A percentile compares a stretch with the other conserved stretches of the same genome.
These are phyloP conservation scores for Gouania willdenowi DNA, from an alignment of 2,797 vertebrate genomes.

Conservation along the genomic window DNA sequence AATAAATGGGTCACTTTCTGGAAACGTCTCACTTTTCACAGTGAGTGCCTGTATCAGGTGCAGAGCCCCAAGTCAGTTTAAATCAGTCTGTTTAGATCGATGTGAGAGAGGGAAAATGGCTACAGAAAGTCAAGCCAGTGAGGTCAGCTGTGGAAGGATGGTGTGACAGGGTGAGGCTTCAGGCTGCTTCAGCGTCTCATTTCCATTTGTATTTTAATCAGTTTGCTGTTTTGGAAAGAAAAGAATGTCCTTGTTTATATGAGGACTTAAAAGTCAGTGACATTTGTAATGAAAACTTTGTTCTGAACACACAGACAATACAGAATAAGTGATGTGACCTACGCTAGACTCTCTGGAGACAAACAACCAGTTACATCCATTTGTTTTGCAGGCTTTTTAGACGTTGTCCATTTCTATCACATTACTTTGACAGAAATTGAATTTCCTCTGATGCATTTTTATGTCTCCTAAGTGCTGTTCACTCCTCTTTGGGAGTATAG, in stretches of 20 bases:
- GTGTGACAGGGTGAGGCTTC: slow-evolving; percentile 16
- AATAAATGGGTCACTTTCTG: slow-evolving; percentile 3
- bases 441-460: slow-evolving; percentile 76
- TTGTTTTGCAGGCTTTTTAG: slow-evolving; percentile 70
- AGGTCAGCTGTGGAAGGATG: slow-evolving; percentile 12
- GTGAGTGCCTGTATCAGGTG: slow-evolving; percentile 5
- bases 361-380: slow-evolving; percentile 64
- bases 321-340: slow-evolving; percentile 51
- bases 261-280: slow-evolving; percentile 8
- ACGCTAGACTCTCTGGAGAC: slow-evolving; percentile 63
- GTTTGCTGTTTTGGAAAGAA: not conserved
- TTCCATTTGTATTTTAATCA: too few species aligned
- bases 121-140: slow-evolving; percentile 20
- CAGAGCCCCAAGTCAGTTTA: slow-evolving; percentile 14
- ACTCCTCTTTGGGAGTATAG: slow-evolving; percentile 61
- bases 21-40: slow-evolving; percentile 1
- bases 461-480: slow-evolving; percentile 68
- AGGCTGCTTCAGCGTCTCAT: slow-evolving; percentile 21
- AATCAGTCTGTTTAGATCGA: slow-evolving; percentile 24
- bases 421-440: slow-evolving; percentile 77
- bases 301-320: slow-evolving; percentile 40
- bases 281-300: slow-evolving; percentile 33
- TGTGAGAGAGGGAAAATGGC: slow-evolving; percentile 8
- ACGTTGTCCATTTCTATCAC: slow-evolving; percentile 75
- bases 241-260: slow-evolving; percentile 6